Base-by-base conservation (phyloP, 1,140 invertebrate species). In the Calephelis virginiensis region DNA sequence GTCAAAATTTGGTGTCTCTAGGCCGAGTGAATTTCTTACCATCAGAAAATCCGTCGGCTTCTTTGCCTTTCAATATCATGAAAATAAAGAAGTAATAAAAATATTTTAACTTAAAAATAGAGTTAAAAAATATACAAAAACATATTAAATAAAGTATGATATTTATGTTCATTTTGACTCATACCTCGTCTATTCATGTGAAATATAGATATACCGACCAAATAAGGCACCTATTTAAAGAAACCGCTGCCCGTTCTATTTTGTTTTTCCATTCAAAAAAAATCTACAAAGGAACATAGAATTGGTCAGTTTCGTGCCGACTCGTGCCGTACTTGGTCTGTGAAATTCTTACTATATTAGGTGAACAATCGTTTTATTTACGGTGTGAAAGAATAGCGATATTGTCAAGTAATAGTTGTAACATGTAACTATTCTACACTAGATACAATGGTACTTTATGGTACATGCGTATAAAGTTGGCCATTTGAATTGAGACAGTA, bases 311-410 rank as follows among this genome's bases (percentile, higher is more conserved):
- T n/a, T 8, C 38, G 53, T 59, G 12, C 37, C 7, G 8, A 37
- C 53, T n/a, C n/a, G 53, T 59, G 37, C 53, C 53, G 28, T 59
- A 59, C 53, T 59, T 59, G 53, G 53, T 12, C 53, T 59, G 37
- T 59, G 12, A 59, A 59, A 59, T 59, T 37, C 17, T 8, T 59
- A 6, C 53, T 59, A 59, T 59, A 38, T 61, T 46, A 13, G 64
- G 64, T 66, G 64, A 71, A 72, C 68, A 72, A 72, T 69, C 66
- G 66, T 50, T 68, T 50, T 67, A 70, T 70, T 68, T 69, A 69
- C 64, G 63, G 63, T 63, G 59, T 28, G 53, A 62, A 69, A 68
- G 64, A 53, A 69, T 63, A 61, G 67, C 61, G 13, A 69, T 63
- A 69, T 69, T 72, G 67, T 72, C 67, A 65, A 63, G 13, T 65